phyloP scores from a whole-genome alignment of 2,888 invertebrate species.

The Phania funesta region DNA sequence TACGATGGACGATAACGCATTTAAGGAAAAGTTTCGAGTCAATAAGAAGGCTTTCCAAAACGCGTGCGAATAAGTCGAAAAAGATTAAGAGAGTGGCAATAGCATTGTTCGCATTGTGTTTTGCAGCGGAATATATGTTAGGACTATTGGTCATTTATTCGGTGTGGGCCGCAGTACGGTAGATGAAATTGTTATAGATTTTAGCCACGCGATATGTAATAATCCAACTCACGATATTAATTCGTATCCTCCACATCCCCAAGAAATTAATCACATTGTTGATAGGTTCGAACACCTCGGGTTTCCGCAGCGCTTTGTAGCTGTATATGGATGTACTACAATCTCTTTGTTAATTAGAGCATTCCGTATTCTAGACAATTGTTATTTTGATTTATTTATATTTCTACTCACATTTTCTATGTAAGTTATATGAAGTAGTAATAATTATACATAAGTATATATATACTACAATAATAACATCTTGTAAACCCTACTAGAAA shows the following conservation, averaged over 20 bases:
- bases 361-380: too few relatives aligned
- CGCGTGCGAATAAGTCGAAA: neutral
- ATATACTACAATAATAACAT: too few relatives aligned
- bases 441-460: too few relatives aligned
- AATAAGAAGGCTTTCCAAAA: neutral
- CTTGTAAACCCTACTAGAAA: too few relatives aligned
- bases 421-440: too few relatives aligned
- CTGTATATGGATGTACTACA: neutral
- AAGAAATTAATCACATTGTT: constrained; percentile 13
- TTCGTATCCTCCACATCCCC: too few relatives aligned
- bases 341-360: too few relatives aligned
- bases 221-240: too few relatives aligned
- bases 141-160: constrained; percentile 26
- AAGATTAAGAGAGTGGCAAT: constrained; percentile 39
- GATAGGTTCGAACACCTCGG: constrained; percentile 8
- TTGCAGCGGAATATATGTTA: constrained; percentile 32
- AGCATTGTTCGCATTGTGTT: constrained; percentile 28
- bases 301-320: neutral
- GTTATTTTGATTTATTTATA: too few relatives aligned
- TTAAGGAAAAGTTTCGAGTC: neutral
- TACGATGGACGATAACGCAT: too few relatives aligned
- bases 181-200: constrained; percentile 40
- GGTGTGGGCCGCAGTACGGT: constrained; percentile 35
- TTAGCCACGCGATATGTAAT: neutral
- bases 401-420: too few relatives aligned